Evolutionary conservation across 64 coral and sea anemone species (phyloP), one percentile per base, ranked within the genome.

Genomic region (Astreopora myriophthalma): DNA sequence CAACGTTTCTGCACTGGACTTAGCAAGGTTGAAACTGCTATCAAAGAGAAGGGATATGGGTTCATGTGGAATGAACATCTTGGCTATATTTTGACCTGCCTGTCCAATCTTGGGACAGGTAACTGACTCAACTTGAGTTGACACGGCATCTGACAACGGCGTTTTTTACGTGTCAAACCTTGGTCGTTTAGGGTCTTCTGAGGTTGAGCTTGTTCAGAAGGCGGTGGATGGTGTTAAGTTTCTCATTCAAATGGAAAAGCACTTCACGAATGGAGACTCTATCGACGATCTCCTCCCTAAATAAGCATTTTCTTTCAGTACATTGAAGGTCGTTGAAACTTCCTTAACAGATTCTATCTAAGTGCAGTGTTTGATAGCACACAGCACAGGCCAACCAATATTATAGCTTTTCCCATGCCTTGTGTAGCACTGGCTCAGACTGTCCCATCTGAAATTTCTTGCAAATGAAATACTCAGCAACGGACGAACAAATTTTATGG

Each of bases 11-110:
- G 95, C 35, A 93, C 84, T 17, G 95, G 95, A 63, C 91, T 96
- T 19, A 90, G 89, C 42, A 96, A 94, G 31, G 95, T 96, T 25
- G 95, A 96, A 42, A 24, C 62, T 6, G 95, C 87, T 4, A 96
- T 96, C 37, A 93, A 96, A 66, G 71, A 87, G 17, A 96, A 96
- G 52, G 95, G 95, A 19, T 74, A 87, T 19, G 87, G 85, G 10
- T 96, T 96, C 44, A 96, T 96, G 95, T 96, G 95, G 95, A 96
- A 84, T 36, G 57, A 90, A 65, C 95, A 96, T 72, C 72, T 96
- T 60, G 95, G 95, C 0, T 96, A 86, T 84, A 49, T 96, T 36
- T 63, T 96, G 37, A 96, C 95, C 0, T 96, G 95, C 30, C 95
- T 91, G 3, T 96, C 95, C 8, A 96, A 96, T 68, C 95, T 96